Evolutionary conservation across 2,113 vertebrate genomes (phyloP).

Genomic region (Sus scrofa): DNA sequence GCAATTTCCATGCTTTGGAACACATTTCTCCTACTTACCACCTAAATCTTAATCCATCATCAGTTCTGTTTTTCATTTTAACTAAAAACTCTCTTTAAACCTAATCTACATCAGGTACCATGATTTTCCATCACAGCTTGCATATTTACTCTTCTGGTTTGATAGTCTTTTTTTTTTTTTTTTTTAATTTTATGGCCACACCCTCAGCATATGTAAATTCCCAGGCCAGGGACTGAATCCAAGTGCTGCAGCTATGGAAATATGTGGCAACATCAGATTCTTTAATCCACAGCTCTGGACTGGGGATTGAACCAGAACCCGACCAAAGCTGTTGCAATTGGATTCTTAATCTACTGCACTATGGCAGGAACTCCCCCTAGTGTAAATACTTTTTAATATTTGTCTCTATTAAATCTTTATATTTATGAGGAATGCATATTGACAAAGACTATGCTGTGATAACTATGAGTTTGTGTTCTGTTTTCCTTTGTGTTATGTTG

Average conservation of each 20-base stretch:
- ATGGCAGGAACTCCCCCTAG: no score
- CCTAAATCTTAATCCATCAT: neutral
- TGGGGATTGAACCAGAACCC: no score
- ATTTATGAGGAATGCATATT: neutral
- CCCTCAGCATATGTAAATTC: no score
- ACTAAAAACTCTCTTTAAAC: neutral
- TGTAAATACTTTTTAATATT: neutral
- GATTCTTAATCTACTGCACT: no score
- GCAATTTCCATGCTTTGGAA: neutral
- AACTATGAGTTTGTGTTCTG: neutral
- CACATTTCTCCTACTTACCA: neutral
- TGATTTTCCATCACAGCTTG: neutral
- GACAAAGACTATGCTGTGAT: neutral
- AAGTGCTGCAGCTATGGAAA: no score
- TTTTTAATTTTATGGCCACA: no score
- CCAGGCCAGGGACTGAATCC: no score
- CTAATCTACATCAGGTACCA: neutral
- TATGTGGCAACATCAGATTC: no score
- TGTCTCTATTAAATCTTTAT: no score
- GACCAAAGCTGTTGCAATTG: no score
- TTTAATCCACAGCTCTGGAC: no score
- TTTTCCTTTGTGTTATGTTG: neutral
- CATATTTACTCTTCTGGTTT: neutral
- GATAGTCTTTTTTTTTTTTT: no score
- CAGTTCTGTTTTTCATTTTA: neutral